A percentile compares a stretch with the other conserved stretches of the same genome.
Evolutionary conservation across 2,113 vertebrate genomes (phyloP).

Genomic region (Chelonoidis abingdonii): DNA sequence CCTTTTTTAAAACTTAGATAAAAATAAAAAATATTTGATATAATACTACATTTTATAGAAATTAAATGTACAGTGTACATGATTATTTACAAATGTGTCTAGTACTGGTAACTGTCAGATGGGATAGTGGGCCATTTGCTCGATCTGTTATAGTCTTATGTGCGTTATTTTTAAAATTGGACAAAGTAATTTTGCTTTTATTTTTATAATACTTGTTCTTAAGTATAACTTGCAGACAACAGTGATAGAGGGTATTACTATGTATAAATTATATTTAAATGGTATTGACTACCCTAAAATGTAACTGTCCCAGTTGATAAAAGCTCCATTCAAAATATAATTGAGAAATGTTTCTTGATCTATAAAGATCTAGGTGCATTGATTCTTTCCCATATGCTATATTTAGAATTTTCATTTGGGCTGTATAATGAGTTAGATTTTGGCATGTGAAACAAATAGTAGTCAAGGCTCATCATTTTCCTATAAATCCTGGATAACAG

Average conservation of each 20-base stretch:
- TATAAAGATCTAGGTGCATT: background rate
- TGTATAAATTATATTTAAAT: slow-evolving; percentile 20
- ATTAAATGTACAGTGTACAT: background rate
- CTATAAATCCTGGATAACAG: background rate
- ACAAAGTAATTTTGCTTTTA: slow-evolving; percentile 11
- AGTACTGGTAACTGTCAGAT: background rate
- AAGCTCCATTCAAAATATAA: slow-evolving; percentile 27
- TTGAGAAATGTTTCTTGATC: slow-evolving; percentile 4
- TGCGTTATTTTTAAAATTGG: background rate
- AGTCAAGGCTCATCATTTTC: background rate
- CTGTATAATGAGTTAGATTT: background rate
- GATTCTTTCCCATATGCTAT: background rate
- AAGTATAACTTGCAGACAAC: background rate
- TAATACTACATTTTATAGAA: slow-evolving; percentile 25
- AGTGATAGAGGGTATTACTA: slow-evolving; percentile 19
- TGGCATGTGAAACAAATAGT: background rate
- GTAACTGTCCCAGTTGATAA: slow-evolving; percentile 6
- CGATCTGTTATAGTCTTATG: background rate
- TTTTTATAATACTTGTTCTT: background rate
- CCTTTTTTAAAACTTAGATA: background rate
- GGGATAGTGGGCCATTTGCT: background rate
- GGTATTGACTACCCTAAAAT: slow-evolving; percentile 13
- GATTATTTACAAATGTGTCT: background rate
- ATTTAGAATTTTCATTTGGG: background rate
- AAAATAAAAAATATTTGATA: background rate